Base-by-base conservation (phyloP, 2,113 vertebrate genomes). In the Puffinus mauretanicus region DNA sequence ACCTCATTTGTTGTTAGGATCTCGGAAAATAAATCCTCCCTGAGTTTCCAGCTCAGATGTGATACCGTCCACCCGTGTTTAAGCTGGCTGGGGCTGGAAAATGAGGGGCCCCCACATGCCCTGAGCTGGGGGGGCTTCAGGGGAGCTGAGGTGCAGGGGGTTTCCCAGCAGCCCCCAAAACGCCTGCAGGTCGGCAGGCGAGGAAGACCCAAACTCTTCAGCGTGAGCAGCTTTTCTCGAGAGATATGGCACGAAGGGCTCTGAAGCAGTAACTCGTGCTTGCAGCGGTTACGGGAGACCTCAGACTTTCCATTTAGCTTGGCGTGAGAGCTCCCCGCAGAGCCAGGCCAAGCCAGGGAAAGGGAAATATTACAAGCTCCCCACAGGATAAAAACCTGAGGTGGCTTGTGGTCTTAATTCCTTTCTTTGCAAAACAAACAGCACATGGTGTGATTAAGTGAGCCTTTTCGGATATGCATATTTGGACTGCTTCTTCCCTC, bases 371-470 rank as follows among this genome's bases (percentile, higher is more conserved):
- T 88, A 54, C 83, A 71, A 90, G 30, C 34, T 86, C 44, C 25
- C 55, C 25, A 24, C 36, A 67, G 69, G 22, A 83, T 73, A 73
- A 94, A 65, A 91, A 34, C 55, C 55, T 0, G 0, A 62, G 36
- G 15, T 86, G 46, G 44, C 25, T 90, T 71, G 60, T 57, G 44
- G 36, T 64, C 58, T 71, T 88, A 88, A 84, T 51, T 82, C 61
- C 75, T 91, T 65, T 88, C 73, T 95, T 76, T 77, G 51, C 46
- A 73, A 92, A 75, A 52, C 75, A 94, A 96, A 81, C 25, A 81
- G 30, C 32, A 66, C 30, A 9, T 4, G 34, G 16, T 69, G n/a
- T 44, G 46, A 66, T 67, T 87, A 67, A 87, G 61, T 19, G 49
- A 85, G 42, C 16, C 25, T 80, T 89, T 70, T 65, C 55, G 46